These are phyloP conservation scores for Pangasius djambal DNA, from an alignment of 2,797 vertebrate genomes.

Conservation along the genomic window DNA sequence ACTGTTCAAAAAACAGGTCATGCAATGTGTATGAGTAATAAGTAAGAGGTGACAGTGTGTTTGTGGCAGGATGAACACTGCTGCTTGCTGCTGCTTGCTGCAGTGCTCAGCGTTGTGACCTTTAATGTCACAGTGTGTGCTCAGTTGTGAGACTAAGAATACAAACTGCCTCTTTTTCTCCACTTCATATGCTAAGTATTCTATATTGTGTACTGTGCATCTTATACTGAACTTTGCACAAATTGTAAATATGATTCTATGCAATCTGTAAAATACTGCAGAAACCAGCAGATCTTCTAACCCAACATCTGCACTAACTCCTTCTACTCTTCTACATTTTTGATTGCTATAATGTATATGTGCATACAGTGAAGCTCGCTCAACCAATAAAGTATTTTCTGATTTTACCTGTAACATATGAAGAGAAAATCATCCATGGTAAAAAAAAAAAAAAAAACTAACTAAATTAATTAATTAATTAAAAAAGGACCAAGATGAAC, in stretches of 20 bases:
- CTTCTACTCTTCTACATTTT: background rate
- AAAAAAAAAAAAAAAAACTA: no score
- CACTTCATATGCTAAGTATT: background rate
- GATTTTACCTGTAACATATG: no score
- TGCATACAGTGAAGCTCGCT: no score
- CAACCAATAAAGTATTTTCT: no score
- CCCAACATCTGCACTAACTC: background rate
- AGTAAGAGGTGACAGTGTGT: background rate
- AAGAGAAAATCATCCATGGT: no score
- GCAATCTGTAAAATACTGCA: background rate
- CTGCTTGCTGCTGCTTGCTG: constrained; percentile 25
- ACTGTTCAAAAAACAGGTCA: background rate
- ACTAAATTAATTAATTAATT: no score
- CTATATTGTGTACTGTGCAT: background rate
- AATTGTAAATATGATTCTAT: background rate
- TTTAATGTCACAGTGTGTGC: constrained; percentile 18
- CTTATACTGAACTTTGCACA: background rate
- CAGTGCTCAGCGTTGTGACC: background rate
- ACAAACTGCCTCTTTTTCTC: background rate
- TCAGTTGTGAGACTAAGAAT: background rate
- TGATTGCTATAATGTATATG: background rate
- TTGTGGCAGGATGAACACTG: constrained; percentile 26
- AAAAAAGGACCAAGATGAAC: no score
- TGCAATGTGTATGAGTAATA: constrained; percentile 16
- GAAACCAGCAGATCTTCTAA: background rate